These are phyloP conservation scores for Patella caerulea DNA, from an alignment of 2,888 invertebrate species.

Conservation along the genomic window DNA sequence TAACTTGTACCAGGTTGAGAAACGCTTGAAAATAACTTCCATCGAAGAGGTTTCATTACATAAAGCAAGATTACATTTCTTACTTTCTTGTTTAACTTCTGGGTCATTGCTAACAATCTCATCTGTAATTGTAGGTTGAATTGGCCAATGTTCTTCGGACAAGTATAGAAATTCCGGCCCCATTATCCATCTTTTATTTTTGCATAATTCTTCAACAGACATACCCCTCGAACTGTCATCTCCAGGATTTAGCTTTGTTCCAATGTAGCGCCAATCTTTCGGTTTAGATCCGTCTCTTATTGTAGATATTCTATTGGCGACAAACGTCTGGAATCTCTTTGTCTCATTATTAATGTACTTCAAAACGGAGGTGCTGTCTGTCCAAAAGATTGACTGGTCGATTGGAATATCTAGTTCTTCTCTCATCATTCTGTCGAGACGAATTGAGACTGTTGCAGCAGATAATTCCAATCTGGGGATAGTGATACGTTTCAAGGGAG, in stretches of 20 bases:
- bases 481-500: neutral
- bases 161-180: constrained; percentile 3
- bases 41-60: neutral
- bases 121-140: neutral
- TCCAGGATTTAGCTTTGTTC: neutral
- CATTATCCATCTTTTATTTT: neutral
- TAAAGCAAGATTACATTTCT: neutral
- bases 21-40: neutral
- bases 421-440: neutral
- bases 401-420: neutral
- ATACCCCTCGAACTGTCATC: neutral
- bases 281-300: constrained; percentile 14
- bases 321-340: constrained; percentile 17
- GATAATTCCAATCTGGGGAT: neutral
- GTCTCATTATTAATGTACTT: constrained; percentile 15
- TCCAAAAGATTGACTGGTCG: neutral
- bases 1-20: constrained; percentile 3
- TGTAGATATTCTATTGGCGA: constrained; percentile 10
- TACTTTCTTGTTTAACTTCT: constrained; percentile 11
- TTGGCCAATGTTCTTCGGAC: neutral
- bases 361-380: constrained; percentile 7
- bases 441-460: neutral
- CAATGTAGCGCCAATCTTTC: neutral
- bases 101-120: neutral
- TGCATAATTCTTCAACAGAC: neutral